These are phyloP conservation scores for Drosophila takahashii DNA, from an alignment of 1,140 invertebrate genomes.

Conservation along the genomic window DNA sequence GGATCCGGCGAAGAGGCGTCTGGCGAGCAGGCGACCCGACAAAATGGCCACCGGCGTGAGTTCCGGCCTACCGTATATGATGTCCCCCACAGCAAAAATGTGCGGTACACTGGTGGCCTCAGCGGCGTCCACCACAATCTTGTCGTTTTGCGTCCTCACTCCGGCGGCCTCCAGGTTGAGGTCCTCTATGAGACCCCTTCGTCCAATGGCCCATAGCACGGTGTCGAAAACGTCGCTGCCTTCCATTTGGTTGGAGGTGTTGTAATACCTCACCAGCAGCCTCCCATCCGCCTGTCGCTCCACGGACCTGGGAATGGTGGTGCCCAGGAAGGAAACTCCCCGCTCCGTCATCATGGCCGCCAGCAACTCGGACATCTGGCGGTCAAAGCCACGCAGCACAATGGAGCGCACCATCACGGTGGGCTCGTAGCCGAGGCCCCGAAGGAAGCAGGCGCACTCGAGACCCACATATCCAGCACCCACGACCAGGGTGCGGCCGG, in stretches of 20 bases:
- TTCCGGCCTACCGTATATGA: slow-evolving; percentile 94
- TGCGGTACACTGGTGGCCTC: slow-evolving; percentile 95
- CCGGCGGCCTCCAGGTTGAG: slow-evolving; percentile 90
- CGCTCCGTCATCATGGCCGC: slow-evolving; percentile 93
- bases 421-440: slow-evolving; percentile 94
- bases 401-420: slow-evolving; percentile 97
- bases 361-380: slow-evolving; percentile 96
- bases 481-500: slow-evolving; percentile 97
- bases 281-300: slow-evolving; percentile 89
- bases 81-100: slow-evolving; percentile 97
- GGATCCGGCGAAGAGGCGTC: slow-evolving; percentile 88
- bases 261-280: slow-evolving; percentile 89
- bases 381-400: slow-evolving; percentile 98
- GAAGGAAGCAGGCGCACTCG: slow-evolving; percentile 98
- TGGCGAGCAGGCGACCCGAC: slow-evolving; percentile 94
- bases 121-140: slow-evolving; percentile 88
- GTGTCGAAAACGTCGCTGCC: slow-evolving; percentile 92
- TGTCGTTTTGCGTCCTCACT: slow-evolving; percentile 86
- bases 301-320: slow-evolving; percentile 91
- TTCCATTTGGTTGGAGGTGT: slow-evolving; percentile 85
- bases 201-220: slow-evolving; percentile 93
- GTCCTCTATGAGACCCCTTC: slow-evolving; percentile 89
- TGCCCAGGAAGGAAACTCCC: slow-evolving; percentile 93
- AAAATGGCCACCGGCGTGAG: slow-evolving; percentile 98
- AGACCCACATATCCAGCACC: slow-evolving; percentile 98